phyloP scores from a whole-genome alignment of 2,797 vertebrate genomes.

The Rhabdophis nuchalis region DNA sequence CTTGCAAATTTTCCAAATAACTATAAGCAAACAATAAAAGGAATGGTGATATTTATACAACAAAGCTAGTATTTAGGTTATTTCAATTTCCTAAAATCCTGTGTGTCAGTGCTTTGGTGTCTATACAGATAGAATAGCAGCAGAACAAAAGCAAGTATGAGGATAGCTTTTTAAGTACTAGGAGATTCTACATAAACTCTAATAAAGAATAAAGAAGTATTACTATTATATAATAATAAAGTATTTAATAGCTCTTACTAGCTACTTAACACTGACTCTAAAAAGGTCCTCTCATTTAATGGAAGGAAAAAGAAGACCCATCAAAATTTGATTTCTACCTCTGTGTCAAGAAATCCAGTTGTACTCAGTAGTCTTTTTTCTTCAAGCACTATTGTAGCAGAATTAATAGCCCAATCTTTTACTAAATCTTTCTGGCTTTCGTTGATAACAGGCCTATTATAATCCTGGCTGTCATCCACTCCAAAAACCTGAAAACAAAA shows the following conservation, averaged over 20 bases:
- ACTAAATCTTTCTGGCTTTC: conserved; percentile 76
- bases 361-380: conserved; percentile 77
- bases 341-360: conserved; percentile 78
- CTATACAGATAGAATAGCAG: conserved; percentile 13
- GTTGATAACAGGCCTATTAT: conserved; percentile 74
- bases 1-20: neutral
- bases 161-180: neutral
- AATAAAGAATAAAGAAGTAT: conserved; percentile 3
- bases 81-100: neutral
- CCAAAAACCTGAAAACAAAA: conserved; percentile 88
- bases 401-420: conserved; percentile 80
- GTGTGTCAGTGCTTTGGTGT: neutral
- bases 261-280: conserved; percentile 54
- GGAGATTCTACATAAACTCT: conserved; percentile 24
- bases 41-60: neutral
- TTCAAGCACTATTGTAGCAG: conserved; percentile 71
- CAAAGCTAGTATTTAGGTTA: neutral
- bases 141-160: conserved; percentile 19
- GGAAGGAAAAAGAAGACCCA: conserved; percentile 55
- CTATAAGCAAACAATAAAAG: neutral
- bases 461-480: conserved; percentile 84
- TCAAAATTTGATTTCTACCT: conserved; percentile 75
- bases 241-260: conserved; percentile 31
- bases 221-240: conserved; percentile 22
- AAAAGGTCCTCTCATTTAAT: conserved; percentile 58